phyloP scores from a whole-genome alignment of 1,140 invertebrate species.

The Pogonognathellus flavescens region DNA sequence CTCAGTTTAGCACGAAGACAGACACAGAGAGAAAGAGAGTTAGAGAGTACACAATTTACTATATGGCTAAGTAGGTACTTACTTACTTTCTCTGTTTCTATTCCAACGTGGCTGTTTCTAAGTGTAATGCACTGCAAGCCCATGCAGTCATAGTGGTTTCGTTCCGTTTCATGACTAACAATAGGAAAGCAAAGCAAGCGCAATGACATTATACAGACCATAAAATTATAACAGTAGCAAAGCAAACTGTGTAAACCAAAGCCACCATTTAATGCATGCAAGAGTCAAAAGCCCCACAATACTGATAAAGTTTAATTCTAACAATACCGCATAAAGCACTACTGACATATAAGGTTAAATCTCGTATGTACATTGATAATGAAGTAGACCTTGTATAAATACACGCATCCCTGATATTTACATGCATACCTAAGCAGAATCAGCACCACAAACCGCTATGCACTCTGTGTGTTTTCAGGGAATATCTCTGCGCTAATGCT shows the following conservation, averaged over 20 bases:
- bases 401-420: too few relatives aligned
- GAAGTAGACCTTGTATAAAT: too few relatives aligned
- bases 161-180: conserved; percentile 14
- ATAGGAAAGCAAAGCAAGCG: neutral
- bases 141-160: too few relatives aligned
- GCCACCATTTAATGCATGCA: conserved; percentile 10
- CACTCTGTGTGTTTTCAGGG: too few relatives aligned
- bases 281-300: conserved; percentile 4
- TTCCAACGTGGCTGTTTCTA: too few relatives aligned
- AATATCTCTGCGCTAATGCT: too few relatives aligned
- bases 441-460: too few relatives aligned
- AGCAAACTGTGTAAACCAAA: neutral
- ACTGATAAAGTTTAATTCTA: neutral
- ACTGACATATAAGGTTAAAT: neutral
- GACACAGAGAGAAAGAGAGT: neutral
- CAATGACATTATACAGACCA: neutral
- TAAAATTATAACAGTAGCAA: too few relatives aligned
- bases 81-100: conserved; percentile 20
- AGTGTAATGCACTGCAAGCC: too few relatives aligned
- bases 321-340: conserved; percentile 6
- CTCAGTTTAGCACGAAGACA: conserved; percentile 29
- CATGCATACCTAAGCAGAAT: too few relatives aligned
- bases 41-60: neutral
- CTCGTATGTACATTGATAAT: too few relatives aligned
- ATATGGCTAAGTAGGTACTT: neutral